Evolutionary conservation across 2,888 invertebrate species (phyloP).

Genomic region (Tetragonisca angustula): DNA sequence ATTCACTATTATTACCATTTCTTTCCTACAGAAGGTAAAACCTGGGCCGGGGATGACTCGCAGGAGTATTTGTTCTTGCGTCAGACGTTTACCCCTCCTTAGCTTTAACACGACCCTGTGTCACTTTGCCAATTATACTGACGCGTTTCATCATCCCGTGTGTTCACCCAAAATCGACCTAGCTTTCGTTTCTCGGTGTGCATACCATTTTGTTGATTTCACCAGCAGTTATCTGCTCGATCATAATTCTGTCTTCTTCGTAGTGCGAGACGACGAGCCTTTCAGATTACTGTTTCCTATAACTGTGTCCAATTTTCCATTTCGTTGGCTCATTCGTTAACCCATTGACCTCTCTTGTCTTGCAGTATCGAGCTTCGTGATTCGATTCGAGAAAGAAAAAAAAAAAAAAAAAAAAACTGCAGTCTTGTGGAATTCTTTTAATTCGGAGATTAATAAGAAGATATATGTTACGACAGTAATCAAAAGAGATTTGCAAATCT

Average conservation of each 20-base stretch:
- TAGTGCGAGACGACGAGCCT: background rate
- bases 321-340: background rate
- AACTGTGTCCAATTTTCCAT: background rate
- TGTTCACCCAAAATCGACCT: constrained; percentile 5
- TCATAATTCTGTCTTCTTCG: background rate
- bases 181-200: too few species aligned
- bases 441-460: too few species aligned
- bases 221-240: background rate
- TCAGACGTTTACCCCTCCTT: constrained; percentile 41
- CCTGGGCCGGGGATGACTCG: constrained; percentile 25
- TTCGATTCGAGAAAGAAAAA: background rate
- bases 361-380: too few species aligned
- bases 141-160: constrained; percentile 51
- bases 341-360: too few species aligned
- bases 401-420: too few species aligned
- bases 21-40: constrained; percentile 19
- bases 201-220: background rate
- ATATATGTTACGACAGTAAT: too few species aligned
- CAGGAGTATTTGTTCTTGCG: constrained; percentile 41
- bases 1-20: constrained; percentile 6
- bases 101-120: constrained; percentile 8
- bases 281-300: background rate
- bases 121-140: constrained; percentile 44
- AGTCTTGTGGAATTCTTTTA: too few species aligned
- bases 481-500: too few species aligned